Conservation (phyloP, 2,888 invertebrate genomes). For the Pseudococcus jackbeardsleyi region DNA sequence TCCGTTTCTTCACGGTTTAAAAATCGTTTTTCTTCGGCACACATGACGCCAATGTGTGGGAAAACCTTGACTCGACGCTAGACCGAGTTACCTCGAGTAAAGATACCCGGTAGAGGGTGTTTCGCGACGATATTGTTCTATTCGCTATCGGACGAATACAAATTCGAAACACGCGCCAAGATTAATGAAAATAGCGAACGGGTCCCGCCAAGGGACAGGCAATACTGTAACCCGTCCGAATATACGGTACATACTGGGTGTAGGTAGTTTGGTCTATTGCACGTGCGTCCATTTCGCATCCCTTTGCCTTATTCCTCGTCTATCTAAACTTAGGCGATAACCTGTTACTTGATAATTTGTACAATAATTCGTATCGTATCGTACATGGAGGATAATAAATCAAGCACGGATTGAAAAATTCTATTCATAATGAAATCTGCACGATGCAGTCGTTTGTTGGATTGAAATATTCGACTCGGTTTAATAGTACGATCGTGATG, state of each 20-base stretch:
- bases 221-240: neutral
- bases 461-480: neutral
- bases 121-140: neutral
- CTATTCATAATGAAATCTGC: neutral
- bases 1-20: neutral
- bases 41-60: neutral
- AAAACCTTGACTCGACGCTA: neutral
- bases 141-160: conserved; percentile 10
- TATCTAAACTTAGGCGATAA: neutral
- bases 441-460: neutral
- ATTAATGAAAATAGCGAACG: conserved; percentile 24
- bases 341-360: conserved; percentile 1
- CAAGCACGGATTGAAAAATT: neutral
- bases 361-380: neutral
- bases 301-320: neutral
- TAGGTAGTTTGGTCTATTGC: neutral
- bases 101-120: neutral
- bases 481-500: neutral
- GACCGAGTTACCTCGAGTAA: neutral
- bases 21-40: neutral
- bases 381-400: neutral
- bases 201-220: neutral
- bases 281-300: neutral
- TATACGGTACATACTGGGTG: neutral
- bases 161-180: conserved; percentile 35